Evolutionary conservation across 92 coral and sea anemone genomes (phyloP).

Genomic region (Bergia puertoricense): DNA sequence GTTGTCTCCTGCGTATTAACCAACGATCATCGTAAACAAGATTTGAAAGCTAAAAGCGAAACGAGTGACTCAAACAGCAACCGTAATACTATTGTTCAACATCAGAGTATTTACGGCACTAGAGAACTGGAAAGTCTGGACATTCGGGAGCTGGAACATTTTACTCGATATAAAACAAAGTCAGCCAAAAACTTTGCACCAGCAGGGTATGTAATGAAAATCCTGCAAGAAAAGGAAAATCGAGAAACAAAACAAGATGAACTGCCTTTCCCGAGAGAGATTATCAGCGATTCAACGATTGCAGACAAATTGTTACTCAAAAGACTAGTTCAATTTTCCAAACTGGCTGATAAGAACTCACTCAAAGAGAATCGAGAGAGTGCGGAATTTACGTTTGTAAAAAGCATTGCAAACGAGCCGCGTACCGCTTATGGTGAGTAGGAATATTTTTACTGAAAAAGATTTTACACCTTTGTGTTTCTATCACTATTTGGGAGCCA

Average conservation of each 20-base stretch:
- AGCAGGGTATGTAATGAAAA: background rate
- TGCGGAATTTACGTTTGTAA: slow-evolving; percentile 11
- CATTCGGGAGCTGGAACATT: background rate
- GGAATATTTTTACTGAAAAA: background rate
- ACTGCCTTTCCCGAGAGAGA: background rate
- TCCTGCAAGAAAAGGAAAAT: background rate
- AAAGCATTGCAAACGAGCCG: slow-evolving; percentile 8
- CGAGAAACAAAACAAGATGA: background rate
- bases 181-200: background rate
- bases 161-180: background rate
- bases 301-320: background rate
- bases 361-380: background rate
- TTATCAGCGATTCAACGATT: background rate
- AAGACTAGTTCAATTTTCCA: background rate
- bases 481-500: background rate
- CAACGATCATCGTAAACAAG: background rate
- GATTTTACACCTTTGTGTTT: background rate
- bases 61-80: background rate
- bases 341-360: background rate
- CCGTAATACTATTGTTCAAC: background rate
- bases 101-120: background rate
- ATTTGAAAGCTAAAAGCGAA: background rate
- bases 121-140: slow-evolving; percentile 3
- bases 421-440: slow-evolving; percentile 23
- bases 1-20: slow-evolving; percentile 6